Base-by-base conservation (phyloP, 1,140 invertebrate species). In the Aleiodes sp. region DNA sequence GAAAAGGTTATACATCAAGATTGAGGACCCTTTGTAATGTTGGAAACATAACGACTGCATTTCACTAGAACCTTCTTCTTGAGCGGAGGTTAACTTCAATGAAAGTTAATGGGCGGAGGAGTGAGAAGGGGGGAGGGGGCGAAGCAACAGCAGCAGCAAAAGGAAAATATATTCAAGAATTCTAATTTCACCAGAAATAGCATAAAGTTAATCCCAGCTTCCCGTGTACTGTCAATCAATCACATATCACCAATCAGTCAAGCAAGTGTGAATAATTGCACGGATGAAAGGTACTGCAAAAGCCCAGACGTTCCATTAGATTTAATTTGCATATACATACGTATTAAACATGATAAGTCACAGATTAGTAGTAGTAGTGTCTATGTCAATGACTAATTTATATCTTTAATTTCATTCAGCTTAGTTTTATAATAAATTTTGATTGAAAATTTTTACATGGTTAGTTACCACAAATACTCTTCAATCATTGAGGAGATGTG, bases 11-110 rank as follows among this genome's bases (percentile, higher is more conserved):
- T 19, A 33, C 56, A 62, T 39, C 60, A 61, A 73, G 71, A 73
- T 70, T 70, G 63, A 72, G 66, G 62, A 63, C 67, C 65, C 64
- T 73, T 73, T 73, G 71, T 73, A 52, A 70, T 73, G 71, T 41
- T 63, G 66, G 71, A 73, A 73, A 39, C 67, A 39, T 68, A 68
- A 68, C 66, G 62, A 61, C 57, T 68, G 39, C 59, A 68, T 68
- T 68, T 62, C 66, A 10, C 33, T 31, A 52, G 39, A 46, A 68
- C 33, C 28, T n/a, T 43, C 35, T 62, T 68, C 37, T 59, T 14
- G 8, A 29, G 31, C 12, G 29, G 10, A 52, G 29, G 29, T 46
- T 57, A 56, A 8, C 12, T 19, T 12, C 2, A 65, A 33, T 0
- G n/a, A 56, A n/a, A n/a, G n/a, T n/a, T n/a, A n/a, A n/a, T n/a